Conservation (phyloP, 1,140 invertebrate species). For the Cydia splendana region DNA sequence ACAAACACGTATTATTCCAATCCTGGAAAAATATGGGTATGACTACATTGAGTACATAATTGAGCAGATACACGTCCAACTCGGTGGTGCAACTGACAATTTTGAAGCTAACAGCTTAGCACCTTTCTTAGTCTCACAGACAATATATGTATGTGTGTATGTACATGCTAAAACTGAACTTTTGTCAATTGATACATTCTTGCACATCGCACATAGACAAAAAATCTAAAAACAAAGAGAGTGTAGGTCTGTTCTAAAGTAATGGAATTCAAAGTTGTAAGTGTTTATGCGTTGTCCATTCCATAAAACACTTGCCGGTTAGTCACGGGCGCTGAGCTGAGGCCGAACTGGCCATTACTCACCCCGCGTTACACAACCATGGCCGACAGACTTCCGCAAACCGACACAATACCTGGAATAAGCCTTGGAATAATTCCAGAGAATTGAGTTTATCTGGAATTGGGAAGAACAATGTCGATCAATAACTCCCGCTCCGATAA, state of each 20-base stretch:
- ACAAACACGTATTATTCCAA: not conserved
- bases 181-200: no score
- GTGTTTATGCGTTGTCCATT: not conserved
- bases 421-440: not conserved
- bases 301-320: not conserved
- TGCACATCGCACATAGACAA: no score
- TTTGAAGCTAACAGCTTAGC: no score
- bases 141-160: no score
- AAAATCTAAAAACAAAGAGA: no score
- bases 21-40: not conserved
- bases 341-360: not conserved
- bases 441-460: not conserved
- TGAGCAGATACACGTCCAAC: no score
- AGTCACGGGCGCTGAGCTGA: not conserved
- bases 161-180: no score
- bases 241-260: no score
- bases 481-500: conserved; percentile 1
- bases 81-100: no score
- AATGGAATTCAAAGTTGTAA: not conserved
- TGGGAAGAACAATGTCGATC: not conserved
- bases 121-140: no score
- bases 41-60: no score
- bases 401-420: not conserved
- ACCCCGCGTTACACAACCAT: conserved; percentile 10
- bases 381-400: conserved; percentile 1